phyloP scores from a whole-genome alignment of 2,113 vertebrate genomes.

The Mormoops blainvillei region DNA sequence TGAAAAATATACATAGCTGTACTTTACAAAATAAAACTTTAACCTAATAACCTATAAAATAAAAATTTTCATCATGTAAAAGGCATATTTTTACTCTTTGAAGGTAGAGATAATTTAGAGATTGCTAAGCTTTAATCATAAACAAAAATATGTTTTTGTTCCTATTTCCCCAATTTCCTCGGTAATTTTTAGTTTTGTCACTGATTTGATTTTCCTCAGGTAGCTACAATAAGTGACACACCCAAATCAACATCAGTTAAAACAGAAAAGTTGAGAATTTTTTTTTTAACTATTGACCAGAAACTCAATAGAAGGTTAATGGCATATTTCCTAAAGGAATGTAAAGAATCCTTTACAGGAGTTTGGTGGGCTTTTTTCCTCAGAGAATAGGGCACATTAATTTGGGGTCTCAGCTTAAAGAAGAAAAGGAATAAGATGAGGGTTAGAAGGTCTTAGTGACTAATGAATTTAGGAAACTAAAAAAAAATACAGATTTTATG shows the following conservation, averaged over 20 bases:
- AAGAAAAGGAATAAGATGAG: background rate
- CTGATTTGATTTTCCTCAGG: background rate
- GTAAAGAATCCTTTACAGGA: background rate
- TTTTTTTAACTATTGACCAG: background rate
- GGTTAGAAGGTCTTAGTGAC: background rate
- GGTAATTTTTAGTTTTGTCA: constrained; percentile 2
- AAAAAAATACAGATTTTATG: background rate
- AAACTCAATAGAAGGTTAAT: background rate
- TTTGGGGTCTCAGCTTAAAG: background rate
- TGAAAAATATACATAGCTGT: background rate
- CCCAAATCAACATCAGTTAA: background rate
- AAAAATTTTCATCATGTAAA: background rate
- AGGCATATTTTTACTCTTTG: background rate
- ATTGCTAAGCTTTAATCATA: constrained; percentile 25
- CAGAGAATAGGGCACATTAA: background rate
- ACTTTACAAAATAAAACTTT: background rate
- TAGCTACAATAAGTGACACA: background rate
- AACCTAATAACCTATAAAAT: background rate
- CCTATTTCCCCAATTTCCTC: background rate
- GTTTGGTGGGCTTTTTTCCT: background rate
- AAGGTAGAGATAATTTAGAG: background rate
- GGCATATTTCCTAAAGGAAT: background rate
- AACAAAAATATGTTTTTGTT: constrained; percentile 17
- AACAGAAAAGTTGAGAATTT: background rate
- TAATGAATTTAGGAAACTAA: background rate